Evolutionary conservation across 2,888 invertebrate species (phyloP).

Genomic region (Xylota segnis): DNA sequence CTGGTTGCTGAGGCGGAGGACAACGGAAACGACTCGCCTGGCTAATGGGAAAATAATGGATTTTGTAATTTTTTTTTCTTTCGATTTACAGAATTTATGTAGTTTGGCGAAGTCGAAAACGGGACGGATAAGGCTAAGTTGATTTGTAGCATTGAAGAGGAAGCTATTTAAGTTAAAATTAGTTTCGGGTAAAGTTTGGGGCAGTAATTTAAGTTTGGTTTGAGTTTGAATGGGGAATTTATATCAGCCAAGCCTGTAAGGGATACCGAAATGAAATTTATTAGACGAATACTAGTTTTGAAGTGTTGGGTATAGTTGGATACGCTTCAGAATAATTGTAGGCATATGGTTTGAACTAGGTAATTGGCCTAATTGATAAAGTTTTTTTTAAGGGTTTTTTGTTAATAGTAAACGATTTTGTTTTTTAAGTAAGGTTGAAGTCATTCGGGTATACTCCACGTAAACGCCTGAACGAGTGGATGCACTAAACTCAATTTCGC

Average conservation of each 20-base stretch:
- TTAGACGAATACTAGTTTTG: not conserved
- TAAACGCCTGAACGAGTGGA: no score
- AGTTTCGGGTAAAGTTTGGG: slow-evolving; percentile 18
- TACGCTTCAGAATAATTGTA: no score
- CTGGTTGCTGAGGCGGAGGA: not conserved
- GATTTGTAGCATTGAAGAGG: slow-evolving; percentile 9
- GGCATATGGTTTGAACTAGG: no score
- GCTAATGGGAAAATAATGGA: slow-evolving; percentile 67
- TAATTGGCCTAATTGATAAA: no score
- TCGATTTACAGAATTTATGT: slow-evolving; percentile 22
- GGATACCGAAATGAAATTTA: not conserved
- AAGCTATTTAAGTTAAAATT: slow-evolving; percentile 51
- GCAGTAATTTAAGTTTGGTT: slow-evolving; percentile 27
- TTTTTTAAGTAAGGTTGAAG: no score
- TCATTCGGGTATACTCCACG: no score
- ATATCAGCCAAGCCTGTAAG: not conserved
- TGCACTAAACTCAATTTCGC: no score
- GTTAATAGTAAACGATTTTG: no score
- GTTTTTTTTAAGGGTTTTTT: no score
- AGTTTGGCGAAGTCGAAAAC: not conserved
- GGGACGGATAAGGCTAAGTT: slow-evolving; percentile 32
- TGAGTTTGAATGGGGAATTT: slow-evolving; percentile 2
- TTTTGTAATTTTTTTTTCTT: slow-evolving; percentile 11
- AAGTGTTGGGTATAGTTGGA: not conserved
- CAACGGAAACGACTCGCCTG: not conserved